Conservation (phyloP, 2,797 vertebrate species). For the Sternarchorhynchus goeldii region DNA sequence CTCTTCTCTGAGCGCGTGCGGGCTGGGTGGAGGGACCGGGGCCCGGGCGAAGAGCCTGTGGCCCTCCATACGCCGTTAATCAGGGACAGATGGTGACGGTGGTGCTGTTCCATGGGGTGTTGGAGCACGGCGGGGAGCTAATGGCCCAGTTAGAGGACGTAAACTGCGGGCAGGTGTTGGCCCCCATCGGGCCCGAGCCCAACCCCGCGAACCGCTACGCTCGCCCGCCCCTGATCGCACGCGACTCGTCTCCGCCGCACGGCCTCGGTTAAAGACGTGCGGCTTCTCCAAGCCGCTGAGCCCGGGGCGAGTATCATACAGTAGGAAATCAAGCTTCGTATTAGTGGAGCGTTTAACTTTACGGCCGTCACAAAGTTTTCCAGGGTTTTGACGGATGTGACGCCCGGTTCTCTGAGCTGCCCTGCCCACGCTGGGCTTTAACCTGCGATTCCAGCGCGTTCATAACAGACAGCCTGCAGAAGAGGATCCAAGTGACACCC, state of each 20-base stretch:
- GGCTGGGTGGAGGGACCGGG: background rate
- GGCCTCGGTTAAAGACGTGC: background rate
- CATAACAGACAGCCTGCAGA: no score
- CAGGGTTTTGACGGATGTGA: no score
- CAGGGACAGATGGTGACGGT: constrained; percentile 49
- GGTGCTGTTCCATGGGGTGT: constrained; percentile 35
- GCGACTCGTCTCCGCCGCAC: background rate
- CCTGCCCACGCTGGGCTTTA: no score
- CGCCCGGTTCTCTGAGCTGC: no score
- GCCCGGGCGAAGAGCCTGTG: constrained; percentile 36
- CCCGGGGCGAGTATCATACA: background rate
- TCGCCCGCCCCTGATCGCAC: constrained; percentile 17
- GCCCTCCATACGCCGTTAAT: constrained; percentile 40
- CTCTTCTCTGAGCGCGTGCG: background rate
- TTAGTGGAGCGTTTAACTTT: background rate
- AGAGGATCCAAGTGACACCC: no score
- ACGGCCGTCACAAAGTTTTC: background rate
- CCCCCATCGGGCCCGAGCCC: constrained; percentile 28
- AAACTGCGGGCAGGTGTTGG: constrained; percentile 58
- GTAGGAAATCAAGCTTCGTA: no score
- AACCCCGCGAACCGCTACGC: constrained; percentile 44
- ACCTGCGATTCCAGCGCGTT: no score
- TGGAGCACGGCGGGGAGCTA: constrained; percentile 17
- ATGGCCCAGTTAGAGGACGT: constrained; percentile 53
- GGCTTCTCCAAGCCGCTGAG: background rate